Evolutionary conservation across 2,888 invertebrate genomes (phyloP).

Genomic region (Fragum sueziense): DNA sequence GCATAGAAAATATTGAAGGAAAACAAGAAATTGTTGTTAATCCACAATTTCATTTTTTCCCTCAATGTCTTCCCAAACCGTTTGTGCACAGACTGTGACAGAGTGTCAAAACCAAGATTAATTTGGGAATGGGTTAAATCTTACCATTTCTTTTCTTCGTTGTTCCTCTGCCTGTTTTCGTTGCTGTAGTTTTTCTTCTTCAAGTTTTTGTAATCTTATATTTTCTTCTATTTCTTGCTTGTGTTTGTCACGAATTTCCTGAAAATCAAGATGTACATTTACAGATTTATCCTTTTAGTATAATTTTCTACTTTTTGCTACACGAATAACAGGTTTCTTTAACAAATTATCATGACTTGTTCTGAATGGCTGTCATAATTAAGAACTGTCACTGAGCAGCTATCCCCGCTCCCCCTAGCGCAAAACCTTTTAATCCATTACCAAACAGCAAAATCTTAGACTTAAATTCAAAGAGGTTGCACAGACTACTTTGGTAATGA

Average conservation of each 20-base stretch:
- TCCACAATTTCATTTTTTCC: neutral
- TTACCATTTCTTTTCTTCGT: conserved; percentile 77
- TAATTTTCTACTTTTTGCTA: conserved; percentile 85
- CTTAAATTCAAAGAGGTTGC: too few relatives aligned
- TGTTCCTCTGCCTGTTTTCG: conserved; percentile 78
- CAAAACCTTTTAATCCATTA: too few relatives aligned
- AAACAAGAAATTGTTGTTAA: neutral
- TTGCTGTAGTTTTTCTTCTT: conserved; percentile 78
- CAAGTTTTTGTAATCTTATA: conserved; percentile 70
- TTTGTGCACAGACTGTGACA: neutral
- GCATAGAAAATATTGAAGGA: neutral
- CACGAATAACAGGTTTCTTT: conserved; percentile 76
- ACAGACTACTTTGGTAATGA: too few relatives aligned
- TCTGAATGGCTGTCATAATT: too few relatives aligned
- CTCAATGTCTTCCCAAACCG: neutral
- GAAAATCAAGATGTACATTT: conserved; percentile 40
- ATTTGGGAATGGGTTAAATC: too few relatives aligned
- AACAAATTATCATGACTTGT: conserved; percentile 72
- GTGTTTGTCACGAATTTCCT: conserved; percentile 79
- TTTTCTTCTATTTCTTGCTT: conserved; percentile 79
- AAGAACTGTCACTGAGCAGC: too few relatives aligned
- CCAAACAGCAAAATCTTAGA: too few relatives aligned
- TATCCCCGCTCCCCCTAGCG: too few relatives aligned
- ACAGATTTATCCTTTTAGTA: conserved; percentile 83
- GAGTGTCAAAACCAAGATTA: neutral